Evolutionary conservation across 2,888 invertebrate genomes (phyloP), one percentile per base, ranked within the genome.

Genomic region (Polyommatus iphigenia): DNA sequence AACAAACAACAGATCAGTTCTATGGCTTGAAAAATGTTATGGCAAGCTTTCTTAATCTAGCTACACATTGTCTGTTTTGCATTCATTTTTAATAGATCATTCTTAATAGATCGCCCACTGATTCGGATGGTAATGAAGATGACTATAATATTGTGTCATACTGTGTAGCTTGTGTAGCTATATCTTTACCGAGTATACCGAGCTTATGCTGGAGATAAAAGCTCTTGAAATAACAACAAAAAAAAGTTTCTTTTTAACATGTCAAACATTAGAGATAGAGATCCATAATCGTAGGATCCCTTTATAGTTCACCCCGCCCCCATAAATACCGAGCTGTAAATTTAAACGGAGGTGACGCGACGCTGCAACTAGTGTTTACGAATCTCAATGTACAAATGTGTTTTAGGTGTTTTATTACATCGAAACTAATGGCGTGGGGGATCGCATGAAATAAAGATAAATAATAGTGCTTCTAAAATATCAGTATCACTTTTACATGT

Each of bases 331-430:
- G 67, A 15, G 29, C 13, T 24, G 62, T 62, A 62, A 20, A 62
- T 20, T 24, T 24, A 24, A 67, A 67, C 5, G 13, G 67, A 15
- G 29, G 15, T 18, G 67, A 67, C 29, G 29, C 67, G 67, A 67
- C 29, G 29, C 29, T 32, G 29, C 29, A 67, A 24, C 15, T 13
- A 67, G 32, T 67, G 29, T 67, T 67, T 29, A 67, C 15, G 29
- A 32, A 67, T 29, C 6, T 10, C 20, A 67, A 67, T 62, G 24
- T 29, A 32, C 62, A 24, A 32, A 67, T 67, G 67, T 67, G 29
- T 67, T 67, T 67, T 6, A 32, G 29, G 67, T 67, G 67, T 67
- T 67, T 67, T 67, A 67, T 67, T 62, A 10, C 67, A 67, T 8
- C 24, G 2, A 62, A 62, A 29, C 59, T 24, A 29, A 29, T 20